Evolutionary conservation across 2,113 vertebrate species (phyloP).

Genomic region (Neodon shergylaensis): DNA sequence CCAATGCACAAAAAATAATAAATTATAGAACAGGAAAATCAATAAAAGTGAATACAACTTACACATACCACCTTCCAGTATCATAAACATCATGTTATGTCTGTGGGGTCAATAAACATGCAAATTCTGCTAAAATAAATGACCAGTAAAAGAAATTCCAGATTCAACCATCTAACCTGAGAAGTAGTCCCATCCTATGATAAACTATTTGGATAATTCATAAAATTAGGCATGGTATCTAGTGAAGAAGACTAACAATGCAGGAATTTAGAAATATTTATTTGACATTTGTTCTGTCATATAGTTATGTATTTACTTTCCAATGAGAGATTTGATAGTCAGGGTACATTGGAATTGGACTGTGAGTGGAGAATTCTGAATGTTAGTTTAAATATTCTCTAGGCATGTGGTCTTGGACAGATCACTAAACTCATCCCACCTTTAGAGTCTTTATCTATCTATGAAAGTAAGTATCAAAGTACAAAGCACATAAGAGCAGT

Average conservation of each 20-base stretch:
- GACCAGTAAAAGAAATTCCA: neutral
- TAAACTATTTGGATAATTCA: neutral
- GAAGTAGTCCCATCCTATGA: neutral
- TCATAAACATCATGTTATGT: neutral
- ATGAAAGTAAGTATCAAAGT: neutral
- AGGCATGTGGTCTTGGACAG: neutral
- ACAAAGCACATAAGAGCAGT: neutral
- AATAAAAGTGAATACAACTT: neutral
- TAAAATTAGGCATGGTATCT: neutral
- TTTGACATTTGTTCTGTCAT: neutral
- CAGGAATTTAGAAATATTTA: neutral
- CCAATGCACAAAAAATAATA: neutral
- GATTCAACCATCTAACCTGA: neutral
- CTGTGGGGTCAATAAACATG: neutral
- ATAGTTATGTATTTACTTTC: neutral
- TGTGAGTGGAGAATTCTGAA: neutral
- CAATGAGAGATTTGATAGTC: neutral
- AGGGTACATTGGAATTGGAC: neutral
- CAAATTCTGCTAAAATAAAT: neutral
- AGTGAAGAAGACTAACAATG: neutral
- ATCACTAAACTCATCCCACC: neutral
- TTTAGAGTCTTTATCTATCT: neutral
- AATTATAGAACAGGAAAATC: neutral
- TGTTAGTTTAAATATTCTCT: neutral
- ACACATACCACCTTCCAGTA: neutral